These are phyloP conservation scores for Amia ocellicauda DNA, from an alignment of 2,113 vertebrate genomes.

Conservation along the genomic window DNA sequence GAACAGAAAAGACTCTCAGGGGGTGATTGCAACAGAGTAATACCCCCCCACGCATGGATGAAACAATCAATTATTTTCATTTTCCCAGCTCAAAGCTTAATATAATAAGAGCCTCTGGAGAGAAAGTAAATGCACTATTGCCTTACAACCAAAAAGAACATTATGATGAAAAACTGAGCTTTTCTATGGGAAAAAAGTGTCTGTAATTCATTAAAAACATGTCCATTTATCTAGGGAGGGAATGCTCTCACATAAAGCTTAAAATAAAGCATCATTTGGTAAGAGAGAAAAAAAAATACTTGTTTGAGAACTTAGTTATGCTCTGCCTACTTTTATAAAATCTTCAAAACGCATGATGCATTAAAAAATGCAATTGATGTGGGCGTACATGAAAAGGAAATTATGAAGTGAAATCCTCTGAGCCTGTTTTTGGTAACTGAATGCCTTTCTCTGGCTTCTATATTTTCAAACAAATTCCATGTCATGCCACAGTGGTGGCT, in stretches of 20 bases:
- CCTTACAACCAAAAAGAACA: neutral
- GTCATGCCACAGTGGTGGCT: neutral
- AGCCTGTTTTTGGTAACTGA: conserved; percentile 9
- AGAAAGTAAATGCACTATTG: neutral
- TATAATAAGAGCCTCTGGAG: neutral
- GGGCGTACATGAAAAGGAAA: conserved; percentile 15
- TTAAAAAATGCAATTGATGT: conserved; percentile 20
- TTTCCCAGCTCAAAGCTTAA: conserved; percentile 6
- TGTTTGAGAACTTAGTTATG: neutral
- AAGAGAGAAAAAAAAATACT: neutral
- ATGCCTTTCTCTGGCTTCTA: neutral
- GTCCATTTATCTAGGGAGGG: neutral
- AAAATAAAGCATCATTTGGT: neutral
- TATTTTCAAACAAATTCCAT: conserved; percentile 1
- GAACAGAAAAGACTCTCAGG: too few relatives aligned
- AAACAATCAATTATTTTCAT: conserved; percentile 15
- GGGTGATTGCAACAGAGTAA: conserved; percentile 10
- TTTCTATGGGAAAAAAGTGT: neutral
- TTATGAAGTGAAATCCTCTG: conserved; percentile 15
- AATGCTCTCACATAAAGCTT: neutral
- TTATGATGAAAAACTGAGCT: neutral
- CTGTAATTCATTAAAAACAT: neutral
- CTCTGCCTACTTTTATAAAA: conserved; percentile 10
- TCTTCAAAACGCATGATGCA: conserved; percentile 21
- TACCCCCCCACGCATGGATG: neutral